phyloP scores from a whole-genome alignment of 2,888 invertebrate species.

The Drosophila birchii region DNA sequence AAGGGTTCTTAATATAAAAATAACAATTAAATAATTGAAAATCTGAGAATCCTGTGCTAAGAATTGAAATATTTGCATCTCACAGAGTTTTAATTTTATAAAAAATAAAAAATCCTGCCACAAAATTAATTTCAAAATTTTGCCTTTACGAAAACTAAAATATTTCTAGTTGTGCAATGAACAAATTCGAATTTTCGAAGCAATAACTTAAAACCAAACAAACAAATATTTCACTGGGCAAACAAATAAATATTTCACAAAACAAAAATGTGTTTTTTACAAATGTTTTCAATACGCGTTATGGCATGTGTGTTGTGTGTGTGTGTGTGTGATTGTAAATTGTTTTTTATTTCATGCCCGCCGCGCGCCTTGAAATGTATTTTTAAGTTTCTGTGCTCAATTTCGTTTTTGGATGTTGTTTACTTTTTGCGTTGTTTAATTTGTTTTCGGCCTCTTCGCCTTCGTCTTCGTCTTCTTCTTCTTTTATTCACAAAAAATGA shows the following conservation, averaged over 20 bases:
- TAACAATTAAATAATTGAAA: background rate
- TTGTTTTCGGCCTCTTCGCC: constrained; percentile 41
- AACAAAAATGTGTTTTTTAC: constrained; percentile 16
- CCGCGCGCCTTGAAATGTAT: constrained; percentile 76
- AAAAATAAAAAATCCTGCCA: background rate
- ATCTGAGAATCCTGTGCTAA: background rate
- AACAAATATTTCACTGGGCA: no score
- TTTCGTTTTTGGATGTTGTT: constrained; percentile 68
- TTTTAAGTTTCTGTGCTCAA: constrained; percentile 76
- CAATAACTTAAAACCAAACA: background rate
- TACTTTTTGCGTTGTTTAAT: constrained; percentile 77
- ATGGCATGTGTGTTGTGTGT: constrained; percentile 29
- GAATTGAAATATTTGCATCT: background rate
- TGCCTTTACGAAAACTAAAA: background rate
- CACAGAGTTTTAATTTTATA: no score
- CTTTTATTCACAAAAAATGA: constrained; percentile 45
- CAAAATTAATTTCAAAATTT: background rate
- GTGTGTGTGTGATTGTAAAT: constrained; percentile 41
- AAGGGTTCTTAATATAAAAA: background rate
- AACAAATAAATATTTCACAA: no score
- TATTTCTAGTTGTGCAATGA: background rate
- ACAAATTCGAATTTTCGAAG: background rate
- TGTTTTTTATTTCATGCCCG: constrained; percentile 57
- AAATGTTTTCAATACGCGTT: constrained; percentile 29
- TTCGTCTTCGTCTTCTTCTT: constrained; percentile 23